Evolutionary conservation across 2,888 invertebrate genomes (phyloP).

Genomic region (Tiliacea citrago): DNA sequence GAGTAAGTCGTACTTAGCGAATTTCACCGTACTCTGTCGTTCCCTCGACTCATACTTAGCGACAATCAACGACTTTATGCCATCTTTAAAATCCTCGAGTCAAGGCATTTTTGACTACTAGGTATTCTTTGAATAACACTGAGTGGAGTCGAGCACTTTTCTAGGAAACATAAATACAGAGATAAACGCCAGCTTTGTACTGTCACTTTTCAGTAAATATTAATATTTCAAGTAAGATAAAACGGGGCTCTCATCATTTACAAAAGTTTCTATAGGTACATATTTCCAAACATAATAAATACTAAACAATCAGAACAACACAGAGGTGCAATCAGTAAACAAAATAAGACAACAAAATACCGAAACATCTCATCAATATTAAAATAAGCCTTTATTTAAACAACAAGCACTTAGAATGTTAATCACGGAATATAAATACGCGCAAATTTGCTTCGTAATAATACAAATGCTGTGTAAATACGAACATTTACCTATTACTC

Average conservation of each 20-base stretch:
- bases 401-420: conserved; percentile 59
- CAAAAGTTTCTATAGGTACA: neutral
- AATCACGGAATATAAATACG: conserved; percentile 69
- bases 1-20: neutral
- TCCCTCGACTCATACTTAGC: neutral
- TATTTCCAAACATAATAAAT: neutral
- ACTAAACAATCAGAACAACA: conserved; percentile 2
- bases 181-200: neutral
- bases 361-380: conserved; percentile 47
- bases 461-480: conserved; percentile 77
- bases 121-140: neutral
- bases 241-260: neutral
- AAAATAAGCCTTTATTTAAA: conserved; percentile 53
- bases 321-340: conserved; percentile 14
- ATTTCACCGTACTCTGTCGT: neutral
- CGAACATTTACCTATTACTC: conserved; percentile 78
- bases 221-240: neutral
- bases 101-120: neutral
- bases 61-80: neutral
- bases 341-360: conserved; percentile 21
- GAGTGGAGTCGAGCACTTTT: neutral
- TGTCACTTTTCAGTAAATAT: neutral
- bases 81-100: neutral
- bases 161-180: neutral
- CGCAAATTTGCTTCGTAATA: conserved; percentile 75